phyloP scores from a whole-genome alignment of 53 echinoderm and acorn worm genomes.

The Stichopus horrens region DNA sequence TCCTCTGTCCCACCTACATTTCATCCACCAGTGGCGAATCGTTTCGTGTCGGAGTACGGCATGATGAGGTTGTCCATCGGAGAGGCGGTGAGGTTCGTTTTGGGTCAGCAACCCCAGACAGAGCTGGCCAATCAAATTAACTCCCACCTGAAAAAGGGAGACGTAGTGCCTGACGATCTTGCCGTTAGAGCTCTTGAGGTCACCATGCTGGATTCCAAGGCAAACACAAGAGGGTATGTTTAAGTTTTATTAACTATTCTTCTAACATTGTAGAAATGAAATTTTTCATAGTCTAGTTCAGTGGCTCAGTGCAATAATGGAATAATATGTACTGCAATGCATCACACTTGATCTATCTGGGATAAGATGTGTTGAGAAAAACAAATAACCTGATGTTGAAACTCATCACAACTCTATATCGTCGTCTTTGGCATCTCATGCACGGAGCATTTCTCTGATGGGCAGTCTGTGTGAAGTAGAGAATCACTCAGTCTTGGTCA shows the following conservation, averaged over 20 bases:
- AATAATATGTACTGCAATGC: no score
- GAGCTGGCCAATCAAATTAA: slow-evolving; percentile 84
- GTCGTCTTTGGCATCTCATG: no score
- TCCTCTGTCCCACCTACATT: neutral
- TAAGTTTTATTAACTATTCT: neutral
- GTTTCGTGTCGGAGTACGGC: slow-evolving; percentile 90
- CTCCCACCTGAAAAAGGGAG: slow-evolving; percentile 73
- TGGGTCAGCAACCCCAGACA: slow-evolving; percentile 84
- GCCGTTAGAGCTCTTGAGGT: slow-evolving; percentile 81
- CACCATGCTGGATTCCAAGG: slow-evolving; percentile 75
- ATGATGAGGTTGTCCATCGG: slow-evolving; percentile 95
- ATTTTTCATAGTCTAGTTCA: no score
- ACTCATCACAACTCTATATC: no score
- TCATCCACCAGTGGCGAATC: slow-evolving; percentile 78
- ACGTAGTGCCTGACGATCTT: slow-evolving; percentile 82
- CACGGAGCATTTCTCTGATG: no score
- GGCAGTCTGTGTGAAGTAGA: no score
- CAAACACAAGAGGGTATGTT: slow-evolving; percentile 85
- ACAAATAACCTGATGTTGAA: no score
- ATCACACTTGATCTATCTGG: no score
- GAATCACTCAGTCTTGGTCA: no score
- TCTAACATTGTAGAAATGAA: no score
- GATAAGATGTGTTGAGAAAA: no score
- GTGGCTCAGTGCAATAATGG: no score
- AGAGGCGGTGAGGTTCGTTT: slow-evolving; percentile 77